phyloP scores from a whole-genome alignment of 2,797 vertebrate genomes.

The Capromys pilorides region DNA sequence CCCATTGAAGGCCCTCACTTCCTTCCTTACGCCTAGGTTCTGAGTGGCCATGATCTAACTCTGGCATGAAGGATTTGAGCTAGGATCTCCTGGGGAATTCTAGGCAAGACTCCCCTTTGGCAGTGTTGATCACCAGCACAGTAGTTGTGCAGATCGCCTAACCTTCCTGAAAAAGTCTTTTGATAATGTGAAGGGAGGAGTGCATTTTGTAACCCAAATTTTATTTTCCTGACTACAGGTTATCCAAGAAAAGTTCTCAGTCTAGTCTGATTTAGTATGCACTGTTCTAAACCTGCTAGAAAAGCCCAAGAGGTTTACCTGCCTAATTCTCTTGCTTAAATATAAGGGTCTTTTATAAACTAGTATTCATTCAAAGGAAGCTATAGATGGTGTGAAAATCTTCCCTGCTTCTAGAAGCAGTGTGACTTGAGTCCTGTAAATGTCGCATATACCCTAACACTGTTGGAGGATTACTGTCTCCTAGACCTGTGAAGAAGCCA shows the following conservation, averaged over 20 bases:
- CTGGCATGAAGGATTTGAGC: not conserved
- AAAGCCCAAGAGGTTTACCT: not conserved
- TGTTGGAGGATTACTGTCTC: not conserved
- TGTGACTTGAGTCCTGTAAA: not conserved
- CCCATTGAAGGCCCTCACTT: not conserved
- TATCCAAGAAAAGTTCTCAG: not conserved
- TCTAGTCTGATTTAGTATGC: not conserved
- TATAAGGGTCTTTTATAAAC: not conserved
- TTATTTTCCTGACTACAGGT: not conserved
- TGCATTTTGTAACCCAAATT: not conserved
- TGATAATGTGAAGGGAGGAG: not conserved
- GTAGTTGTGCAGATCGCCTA: not conserved
- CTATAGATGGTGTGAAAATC: not conserved
- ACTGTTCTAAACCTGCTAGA: not conserved
- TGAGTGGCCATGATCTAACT: not conserved
- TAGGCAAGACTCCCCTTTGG: not conserved
- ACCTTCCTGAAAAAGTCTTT: not conserved
- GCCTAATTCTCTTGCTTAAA: not conserved
- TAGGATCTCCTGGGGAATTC: not conserved
- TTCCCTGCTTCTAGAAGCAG: not conserved
- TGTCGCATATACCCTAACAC: not conserved
- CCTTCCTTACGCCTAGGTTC: not conserved
- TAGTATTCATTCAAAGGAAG: not conserved
- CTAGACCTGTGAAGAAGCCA: not conserved
- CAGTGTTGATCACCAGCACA: too few relatives aligned